Evolutionary conservation across 2,888 invertebrate genomes (phyloP), one percentile per base, ranked within the genome.

Genomic region (Tinea pellionella): DNA sequence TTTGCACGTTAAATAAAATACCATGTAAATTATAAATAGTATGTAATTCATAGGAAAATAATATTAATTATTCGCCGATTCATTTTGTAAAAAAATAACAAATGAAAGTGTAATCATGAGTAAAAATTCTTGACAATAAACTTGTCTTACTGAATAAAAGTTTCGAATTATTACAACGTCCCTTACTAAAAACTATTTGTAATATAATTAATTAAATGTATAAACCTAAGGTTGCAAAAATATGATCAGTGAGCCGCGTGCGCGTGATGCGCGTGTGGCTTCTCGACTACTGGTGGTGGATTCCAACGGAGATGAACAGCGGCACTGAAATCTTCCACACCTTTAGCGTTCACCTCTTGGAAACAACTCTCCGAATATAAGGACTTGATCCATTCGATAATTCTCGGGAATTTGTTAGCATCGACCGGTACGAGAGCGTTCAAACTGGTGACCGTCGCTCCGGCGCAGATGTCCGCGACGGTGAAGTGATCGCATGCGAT

Each of bases 381-480:
- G 0, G 60, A 65, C 2, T 65, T 62, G 59, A 64, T 65, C 76
- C 75, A 75, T 3, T 66, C 67, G 0, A 61, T 61, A 2, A 73
- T 16, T 6, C 68, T 73, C 1, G 63, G 62, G 16, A 65, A 75
- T 47, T 73, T 69, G 0, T 63, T 62, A 4, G 30, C 43, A 37
- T 65, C 66, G 0, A 77, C 42, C 0, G 75, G 72, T 0, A 75
- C 64, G 0, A 73, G 0, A 0, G 62, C n/a, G 51, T 70, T 62
- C 13, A 73, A 12, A 0, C 73, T 64, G 0, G 72, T 71, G 0
- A 77, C 59, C 2, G 66, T 68, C 1, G 73, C 64, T 0, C 74
- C 66, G 2, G 67, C 64, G 0, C 75, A 69, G 13, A 77, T 61
- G 62, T 77, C 77, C 19, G 77, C 77, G 2, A 75, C 4, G 0